A percentile compares a stretch with the other conserved stretches of the same genome.
Evolutionary conservation across 2,113 vertebrate genomes (phyloP).

Genomic region (Bucco capensis): DNA sequence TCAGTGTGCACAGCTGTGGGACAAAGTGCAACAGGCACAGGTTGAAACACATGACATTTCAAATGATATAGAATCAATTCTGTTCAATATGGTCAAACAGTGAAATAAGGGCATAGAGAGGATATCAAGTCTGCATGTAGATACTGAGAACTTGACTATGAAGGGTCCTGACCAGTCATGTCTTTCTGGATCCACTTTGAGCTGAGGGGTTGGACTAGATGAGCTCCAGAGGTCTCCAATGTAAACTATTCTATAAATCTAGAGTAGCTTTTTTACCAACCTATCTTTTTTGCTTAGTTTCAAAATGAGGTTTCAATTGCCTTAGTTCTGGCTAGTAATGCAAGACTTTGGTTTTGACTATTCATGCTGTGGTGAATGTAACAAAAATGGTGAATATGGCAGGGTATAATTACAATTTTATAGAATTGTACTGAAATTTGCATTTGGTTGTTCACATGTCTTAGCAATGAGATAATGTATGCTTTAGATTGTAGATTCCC

Average conservation of each 20-base stretch:
- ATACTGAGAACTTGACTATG: background rate
- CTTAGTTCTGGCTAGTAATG: background rate
- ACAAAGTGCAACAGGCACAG: background rate
- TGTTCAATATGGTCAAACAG: accelerated
- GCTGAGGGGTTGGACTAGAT: too few relatives aligned
- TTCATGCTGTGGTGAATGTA: background rate
- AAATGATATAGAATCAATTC: background rate
- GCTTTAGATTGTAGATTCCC: background rate
- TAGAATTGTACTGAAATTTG: background rate
- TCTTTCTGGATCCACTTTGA: background rate
- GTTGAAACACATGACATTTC: background rate
- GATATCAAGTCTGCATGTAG: background rate
- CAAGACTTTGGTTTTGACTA: background rate
- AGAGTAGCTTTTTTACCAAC: background rate
- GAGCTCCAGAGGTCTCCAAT: background rate
- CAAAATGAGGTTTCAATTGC: background rate
- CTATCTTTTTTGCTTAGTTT: background rate
- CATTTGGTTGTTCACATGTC: background rate
- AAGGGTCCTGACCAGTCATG: background rate
- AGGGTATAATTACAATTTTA: background rate
- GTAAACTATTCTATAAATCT: background rate
- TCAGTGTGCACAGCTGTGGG: background rate
- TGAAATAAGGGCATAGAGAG: background rate
- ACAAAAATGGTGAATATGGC: background rate
- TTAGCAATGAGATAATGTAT: conserved; percentile 15